Conservation (phyloP, 2,113 vertebrate genomes). For the Bubalus kerabau region DNA sequence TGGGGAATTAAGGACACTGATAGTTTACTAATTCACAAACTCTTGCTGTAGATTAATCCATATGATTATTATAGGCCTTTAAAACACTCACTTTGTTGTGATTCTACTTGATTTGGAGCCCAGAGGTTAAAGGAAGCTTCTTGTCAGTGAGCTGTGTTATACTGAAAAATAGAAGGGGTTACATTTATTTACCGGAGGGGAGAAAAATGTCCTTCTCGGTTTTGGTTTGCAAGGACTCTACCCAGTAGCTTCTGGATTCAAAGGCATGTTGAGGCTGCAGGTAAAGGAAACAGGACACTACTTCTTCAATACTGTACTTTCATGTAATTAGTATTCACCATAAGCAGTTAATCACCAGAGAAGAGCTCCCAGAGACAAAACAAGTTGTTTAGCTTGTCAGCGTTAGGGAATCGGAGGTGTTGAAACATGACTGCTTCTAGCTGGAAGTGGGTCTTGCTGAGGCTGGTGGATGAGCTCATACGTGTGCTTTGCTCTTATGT, state of each 20-base stretch:
- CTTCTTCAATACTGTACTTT: slow-evolving; percentile 76
- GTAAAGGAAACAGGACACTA: slow-evolving; percentile 73
- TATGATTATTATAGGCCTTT: slow-evolving; percentile 61
- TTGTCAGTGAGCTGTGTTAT: slow-evolving; percentile 32
- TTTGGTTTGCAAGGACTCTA: slow-evolving; percentile 48
- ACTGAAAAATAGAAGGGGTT: slow-evolving; percentile 37
- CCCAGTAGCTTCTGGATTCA: slow-evolving; percentile 45
- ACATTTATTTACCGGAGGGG: slow-evolving; percentile 57
- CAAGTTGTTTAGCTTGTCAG: slow-evolving; percentile 89
- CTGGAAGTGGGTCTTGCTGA: slow-evolving; percentile 79
- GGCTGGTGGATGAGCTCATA: slow-evolving; percentile 78
- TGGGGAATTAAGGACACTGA: slow-evolving; percentile 72
- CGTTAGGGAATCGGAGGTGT: slow-evolving; percentile 84
- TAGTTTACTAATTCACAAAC: slow-evolving; percentile 69
- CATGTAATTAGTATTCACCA: slow-evolving; percentile 85
- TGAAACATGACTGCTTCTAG: slow-evolving; percentile 86
- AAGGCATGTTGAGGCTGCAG: slow-evolving; percentile 53
- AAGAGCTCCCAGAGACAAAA: slow-evolving; percentile 88
- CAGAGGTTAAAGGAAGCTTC: slow-evolving; percentile 61
- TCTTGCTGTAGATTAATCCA: slow-evolving; percentile 68
- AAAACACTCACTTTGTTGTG: slow-evolving; percentile 45
- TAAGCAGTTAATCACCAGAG: slow-evolving; percentile 87
- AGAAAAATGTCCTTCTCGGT: slow-evolving; percentile 63
- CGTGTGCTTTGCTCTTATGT: slow-evolving; percentile 61
- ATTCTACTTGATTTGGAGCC: slow-evolving; percentile 56